phyloP scores from a whole-genome alignment of 1,140 invertebrate genomes.

The Ceratina calcarata region DNA sequence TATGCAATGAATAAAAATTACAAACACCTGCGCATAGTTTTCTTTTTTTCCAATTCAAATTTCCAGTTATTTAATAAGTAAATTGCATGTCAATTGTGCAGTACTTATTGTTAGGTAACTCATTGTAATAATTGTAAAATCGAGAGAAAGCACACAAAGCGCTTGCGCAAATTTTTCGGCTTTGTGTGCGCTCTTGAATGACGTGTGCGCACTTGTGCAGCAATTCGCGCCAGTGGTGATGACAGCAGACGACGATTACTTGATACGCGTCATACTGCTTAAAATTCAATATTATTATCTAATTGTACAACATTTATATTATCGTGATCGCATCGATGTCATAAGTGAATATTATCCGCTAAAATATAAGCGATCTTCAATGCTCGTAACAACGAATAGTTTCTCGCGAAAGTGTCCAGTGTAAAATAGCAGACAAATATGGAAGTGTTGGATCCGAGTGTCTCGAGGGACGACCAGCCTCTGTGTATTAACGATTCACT shows the following conservation, averaged over 20 bases:
- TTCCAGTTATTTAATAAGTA: no score
- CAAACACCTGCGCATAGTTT: no score
- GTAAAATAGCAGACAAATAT: slow-evolving; percentile 49
- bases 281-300: background rate
- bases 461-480: slow-evolving; percentile 72
- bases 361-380: slow-evolving; percentile 10
- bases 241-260: slow-evolving; percentile 26
- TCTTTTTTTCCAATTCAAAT: no score
- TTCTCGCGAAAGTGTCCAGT: slow-evolving; percentile 43
- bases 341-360: background rate
- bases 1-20: no score
- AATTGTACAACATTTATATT: background rate
- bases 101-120: no score
- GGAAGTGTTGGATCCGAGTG: slow-evolving; percentile 72
- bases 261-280: background rate
- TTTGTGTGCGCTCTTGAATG: background rate
- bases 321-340: background rate
- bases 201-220: background rate
- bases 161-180: background rate
- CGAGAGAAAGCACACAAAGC: background rate
- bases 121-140: background rate
- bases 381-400: slow-evolving; percentile 9
- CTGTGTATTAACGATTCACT: slow-evolving; percentile 70
- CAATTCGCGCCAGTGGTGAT: slow-evolving; percentile 21
- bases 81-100: no score